phyloP scores from a whole-genome alignment of 2,797 vertebrate species.

The Ataeniobius toweri region DNA sequence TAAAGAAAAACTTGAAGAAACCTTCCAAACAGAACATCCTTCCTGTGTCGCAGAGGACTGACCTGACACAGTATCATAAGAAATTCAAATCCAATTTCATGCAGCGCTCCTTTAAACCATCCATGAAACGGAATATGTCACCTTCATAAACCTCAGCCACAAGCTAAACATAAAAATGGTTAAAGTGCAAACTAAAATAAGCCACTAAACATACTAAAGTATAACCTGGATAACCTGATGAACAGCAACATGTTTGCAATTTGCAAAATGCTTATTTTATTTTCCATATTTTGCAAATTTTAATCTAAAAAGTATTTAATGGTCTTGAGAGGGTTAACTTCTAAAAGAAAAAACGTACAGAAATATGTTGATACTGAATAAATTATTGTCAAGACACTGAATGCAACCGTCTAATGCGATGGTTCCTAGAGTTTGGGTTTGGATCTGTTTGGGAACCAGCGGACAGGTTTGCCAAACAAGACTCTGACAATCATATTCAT shows the following conservation, averaged over 20 bases:
- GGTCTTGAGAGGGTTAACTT: no score
- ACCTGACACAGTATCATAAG: constrained; percentile 31
- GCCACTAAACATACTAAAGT: not conserved
- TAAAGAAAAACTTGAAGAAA: constrained; percentile 19
- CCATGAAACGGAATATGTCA: constrained; percentile 66
- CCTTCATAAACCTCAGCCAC: constrained; percentile 51
- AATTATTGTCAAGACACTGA: not conserved
- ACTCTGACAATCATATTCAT: not conserved
- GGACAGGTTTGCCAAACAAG: not conserved
- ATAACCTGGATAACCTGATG: not conserved
- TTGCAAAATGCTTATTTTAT: not conserved
- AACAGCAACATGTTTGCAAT: not conserved
- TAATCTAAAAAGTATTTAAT: not conserved
- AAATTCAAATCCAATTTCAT: constrained; percentile 66
- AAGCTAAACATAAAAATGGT: constrained; percentile 35
- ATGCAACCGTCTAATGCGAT: not conserved
- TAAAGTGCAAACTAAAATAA: not conserved
- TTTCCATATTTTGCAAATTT: not conserved
- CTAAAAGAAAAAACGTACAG: not conserved
- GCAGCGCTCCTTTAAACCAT: constrained; percentile 41
- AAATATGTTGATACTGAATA: not conserved
- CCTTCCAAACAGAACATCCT: constrained; percentile 14
- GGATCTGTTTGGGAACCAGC: not conserved
- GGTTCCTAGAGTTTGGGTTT: no score
- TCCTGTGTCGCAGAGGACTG: constrained; percentile 11